Evolutionary conservation across 2,888 invertebrate species (phyloP), one percentile per base, ranked within the genome.

Genomic region (Chromoteleia sp.): DNA sequence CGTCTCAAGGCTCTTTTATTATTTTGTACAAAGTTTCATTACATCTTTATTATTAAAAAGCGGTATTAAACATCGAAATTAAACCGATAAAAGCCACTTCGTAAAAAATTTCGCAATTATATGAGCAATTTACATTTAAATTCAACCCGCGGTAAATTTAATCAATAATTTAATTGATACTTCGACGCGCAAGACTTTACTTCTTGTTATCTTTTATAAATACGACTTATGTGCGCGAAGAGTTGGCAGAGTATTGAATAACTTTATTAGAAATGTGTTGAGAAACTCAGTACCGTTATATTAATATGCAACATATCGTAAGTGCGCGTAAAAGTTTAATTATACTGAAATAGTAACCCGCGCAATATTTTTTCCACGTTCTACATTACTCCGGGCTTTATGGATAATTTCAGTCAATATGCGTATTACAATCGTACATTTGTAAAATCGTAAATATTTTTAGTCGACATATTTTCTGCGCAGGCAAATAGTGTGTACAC

Each of bases 1-100:
- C 48, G 25, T 45, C 58, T 39, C 33, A 33, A 43, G 56, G 29
- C 33, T 30, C 1, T 36, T 56, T 56, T 68, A 45, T 70, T 70
- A 70, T 70, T 58, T 70, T 70, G 43, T 58, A 58, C 48, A 59
- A 14, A 15, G 25, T 70, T 59, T 70, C 70, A 70, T 70, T 70
- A 50, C 50, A 48, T 10, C 58, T 70, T 56, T 58, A 58, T 48
- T 45, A 70, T 48, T 33, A 48, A 58, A n/a, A 45, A 14, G 30
- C 2, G 25, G 36, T 14, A 58, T 70, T 48, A 58, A 70, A 36
- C 17, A 58, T 45, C 33, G 14, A 70, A 70, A 58, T 70, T 70
- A 70, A 70, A 58, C 29, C 45, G 1, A 65, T 67, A 52, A 67
- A 41, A 29, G 5, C 0, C 10, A n/a, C 5, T 15, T 5, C 43